These are phyloP conservation scores for Actinostola sp. DNA, from an alignment of 92 coral and sea anemone genomes.

Conservation along the genomic window DNA sequence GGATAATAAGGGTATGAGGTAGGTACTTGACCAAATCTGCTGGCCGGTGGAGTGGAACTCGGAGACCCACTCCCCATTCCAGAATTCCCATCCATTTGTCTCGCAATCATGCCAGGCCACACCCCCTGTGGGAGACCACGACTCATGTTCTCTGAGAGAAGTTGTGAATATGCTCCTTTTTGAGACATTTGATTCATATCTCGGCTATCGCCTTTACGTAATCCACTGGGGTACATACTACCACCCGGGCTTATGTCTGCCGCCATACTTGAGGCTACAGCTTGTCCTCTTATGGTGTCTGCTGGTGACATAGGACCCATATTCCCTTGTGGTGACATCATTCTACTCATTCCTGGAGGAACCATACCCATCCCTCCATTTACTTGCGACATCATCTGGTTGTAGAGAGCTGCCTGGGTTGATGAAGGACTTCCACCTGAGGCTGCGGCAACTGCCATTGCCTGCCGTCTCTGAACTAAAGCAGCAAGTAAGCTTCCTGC, in stretches of 20 bases:
- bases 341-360: constrained; percentile 60
- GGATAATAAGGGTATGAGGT: constrained; percentile 31
- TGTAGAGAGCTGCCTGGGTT: constrained; percentile 58
- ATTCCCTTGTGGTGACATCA: constrained; percentile 48
- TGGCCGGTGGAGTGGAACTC: neutral
- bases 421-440: constrained; percentile 43
- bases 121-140: constrained; percentile 45
- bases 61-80: constrained; percentile 49
- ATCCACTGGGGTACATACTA: constrained; percentile 55
- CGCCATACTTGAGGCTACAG: constrained; percentile 44
- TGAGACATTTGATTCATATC: constrained; percentile 43
- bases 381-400: constrained; percentile 65
- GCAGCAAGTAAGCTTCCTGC: constrained; percentile 90
- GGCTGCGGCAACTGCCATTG: constrained; percentile 69
- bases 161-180: constrained; percentile 65
- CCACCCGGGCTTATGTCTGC: constrained; percentile 70
- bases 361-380: constrained; percentile 82
- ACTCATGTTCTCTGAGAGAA: constrained; percentile 61
- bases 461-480: constrained; percentile 76
- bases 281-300: constrained; percentile 58
- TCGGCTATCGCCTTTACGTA: constrained; percentile 52
- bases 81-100: constrained; percentile 23
- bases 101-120: constrained; percentile 47
- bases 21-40: constrained; percentile 27
- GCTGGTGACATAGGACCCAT: constrained; percentile 66